Conservation (phyloP, 2,888 invertebrate species). For the Sinopyrophorus schimmeli region DNA sequence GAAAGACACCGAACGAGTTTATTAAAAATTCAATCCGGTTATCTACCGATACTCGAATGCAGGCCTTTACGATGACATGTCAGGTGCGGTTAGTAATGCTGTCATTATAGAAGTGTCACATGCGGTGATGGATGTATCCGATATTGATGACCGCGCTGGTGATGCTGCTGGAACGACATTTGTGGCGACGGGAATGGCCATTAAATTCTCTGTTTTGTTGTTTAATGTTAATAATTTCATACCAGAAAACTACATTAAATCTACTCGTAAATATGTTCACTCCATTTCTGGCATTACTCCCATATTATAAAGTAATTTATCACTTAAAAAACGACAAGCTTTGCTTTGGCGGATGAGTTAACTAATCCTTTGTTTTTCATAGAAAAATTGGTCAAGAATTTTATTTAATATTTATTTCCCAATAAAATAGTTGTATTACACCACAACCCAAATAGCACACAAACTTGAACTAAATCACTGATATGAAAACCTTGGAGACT, state of each 20-base stretch:
- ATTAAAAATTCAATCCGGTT: constrained; percentile 52
- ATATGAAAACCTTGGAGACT: too few relatives aligned
- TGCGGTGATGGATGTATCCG: constrained; percentile 50
- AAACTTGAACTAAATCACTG: too few relatives aligned
- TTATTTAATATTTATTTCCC: too few relatives aligned
- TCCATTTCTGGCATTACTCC: too few relatives aligned
- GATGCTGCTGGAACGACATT: constrained; percentile 32
- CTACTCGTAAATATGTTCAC: not conserved
- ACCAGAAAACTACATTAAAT: constrained; percentile 12
- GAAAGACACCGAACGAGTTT: constrained; percentile 39
- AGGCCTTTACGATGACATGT: constrained; percentile 42
- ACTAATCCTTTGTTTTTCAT: too few relatives aligned
- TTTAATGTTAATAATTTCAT: constrained; percentile 35
- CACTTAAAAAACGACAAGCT: too few relatives aligned
- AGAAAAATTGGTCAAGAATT: too few relatives aligned
- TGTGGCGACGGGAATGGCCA: constrained; percentile 34
- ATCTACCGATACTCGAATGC: constrained; percentile 40
- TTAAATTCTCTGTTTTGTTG: constrained; percentile 37
- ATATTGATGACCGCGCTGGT: constrained; percentile 48
- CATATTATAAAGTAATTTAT: too few relatives aligned
- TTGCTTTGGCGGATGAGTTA: too few relatives aligned
- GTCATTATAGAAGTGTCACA: constrained; percentile 52
- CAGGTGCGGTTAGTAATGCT: constrained; percentile 53
- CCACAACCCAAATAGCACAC: too few relatives aligned
- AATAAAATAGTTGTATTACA: too few relatives aligned